phyloP scores from a whole-genome alignment of 2,888 invertebrate species.

The Pedicia rivosa region DNA sequence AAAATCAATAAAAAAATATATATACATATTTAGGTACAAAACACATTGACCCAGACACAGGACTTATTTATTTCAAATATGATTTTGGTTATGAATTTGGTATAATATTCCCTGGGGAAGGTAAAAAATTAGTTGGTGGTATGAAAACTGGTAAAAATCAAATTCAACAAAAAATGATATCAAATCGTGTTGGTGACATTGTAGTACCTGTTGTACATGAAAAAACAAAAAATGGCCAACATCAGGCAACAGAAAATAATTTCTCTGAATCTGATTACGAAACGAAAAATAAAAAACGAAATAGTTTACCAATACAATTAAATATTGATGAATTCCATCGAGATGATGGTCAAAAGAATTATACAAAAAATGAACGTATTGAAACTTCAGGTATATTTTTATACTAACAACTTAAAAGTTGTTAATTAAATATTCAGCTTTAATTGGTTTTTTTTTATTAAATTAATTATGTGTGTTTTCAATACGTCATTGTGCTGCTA shows the following conservation, averaged over 20 bases:
- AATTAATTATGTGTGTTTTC: too few relatives aligned
- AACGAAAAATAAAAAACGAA: constrained; percentile 20
- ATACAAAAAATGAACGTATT: too few relatives aligned
- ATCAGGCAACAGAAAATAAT: not conserved
- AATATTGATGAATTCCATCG: constrained; percentile 28
- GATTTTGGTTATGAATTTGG: constrained; percentile 70
- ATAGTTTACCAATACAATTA: constrained; percentile 29
- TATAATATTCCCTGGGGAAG: constrained; percentile 50
- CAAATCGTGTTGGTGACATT: constrained; percentile 39
- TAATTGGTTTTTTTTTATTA: too few relatives aligned
- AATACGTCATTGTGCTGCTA: too few relatives aligned
- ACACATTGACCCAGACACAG: constrained; percentile 59
- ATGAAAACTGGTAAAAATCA: constrained; percentile 9
- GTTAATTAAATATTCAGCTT: too few relatives aligned
- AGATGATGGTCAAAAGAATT: too few relatives aligned
- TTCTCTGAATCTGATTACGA: constrained; percentile 28
- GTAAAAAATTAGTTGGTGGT: constrained; percentile 33
- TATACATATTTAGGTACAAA: constrained; percentile 42
- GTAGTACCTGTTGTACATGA: constrained; percentile 53
- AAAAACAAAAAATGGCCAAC: constrained; percentile 21
- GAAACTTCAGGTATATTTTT: too few relatives aligned
- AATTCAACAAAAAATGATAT: constrained; percentile 22
- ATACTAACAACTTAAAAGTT: too few relatives aligned
- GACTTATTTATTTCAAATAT: constrained; percentile 65
- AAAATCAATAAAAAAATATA: constrained; percentile 9